phyloP scores from a whole-genome alignment of 2,888 invertebrate genomes.

The Lithosia quadra region DNA sequence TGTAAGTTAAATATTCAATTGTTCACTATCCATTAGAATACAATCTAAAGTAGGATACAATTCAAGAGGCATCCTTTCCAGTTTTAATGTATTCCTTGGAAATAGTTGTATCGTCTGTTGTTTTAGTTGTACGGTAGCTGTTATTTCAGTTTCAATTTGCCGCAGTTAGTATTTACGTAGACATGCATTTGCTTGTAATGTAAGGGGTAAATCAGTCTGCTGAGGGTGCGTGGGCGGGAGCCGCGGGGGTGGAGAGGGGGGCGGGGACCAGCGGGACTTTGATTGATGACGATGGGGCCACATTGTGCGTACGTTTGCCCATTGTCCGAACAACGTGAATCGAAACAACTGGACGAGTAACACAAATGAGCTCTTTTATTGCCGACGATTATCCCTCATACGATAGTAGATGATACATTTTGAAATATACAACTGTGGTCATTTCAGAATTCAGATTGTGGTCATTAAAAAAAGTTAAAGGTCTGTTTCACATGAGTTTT shows the following conservation, averaged over 20 bases:
- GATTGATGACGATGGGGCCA: slow-evolving; percentile 79
- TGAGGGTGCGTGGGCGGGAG: slow-evolving; percentile 60
- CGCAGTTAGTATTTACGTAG: slow-evolving; percentile 48
- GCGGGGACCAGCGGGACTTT: slow-evolving; percentile 60
- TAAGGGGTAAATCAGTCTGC: slow-evolving; percentile 63
- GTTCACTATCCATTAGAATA: not conserved
- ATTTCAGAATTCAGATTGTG: slow-evolving; percentile 2
- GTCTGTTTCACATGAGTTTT: not conserved
- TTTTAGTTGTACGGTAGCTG: slow-evolving; percentile 26
- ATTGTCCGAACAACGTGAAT: slow-evolving; percentile 78
- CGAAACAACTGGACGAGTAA: slow-evolving; percentile 76
- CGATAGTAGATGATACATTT: slow-evolving; percentile 54
- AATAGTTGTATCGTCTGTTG: slow-evolving; percentile 22
- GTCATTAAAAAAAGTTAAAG: not conserved
- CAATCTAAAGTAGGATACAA: not conserved
- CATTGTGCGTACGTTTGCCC: slow-evolving; percentile 73
- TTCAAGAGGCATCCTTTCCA: slow-evolving; percentile 15
- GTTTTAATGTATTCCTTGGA: slow-evolving; percentile 34
- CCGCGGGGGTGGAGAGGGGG: slow-evolving; percentile 24
- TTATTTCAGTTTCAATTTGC: slow-evolving; percentile 49
- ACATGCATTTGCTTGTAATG: slow-evolving; percentile 65
- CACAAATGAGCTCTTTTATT: slow-evolving; percentile 73
- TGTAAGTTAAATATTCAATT: too few relatives aligned
- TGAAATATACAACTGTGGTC: slow-evolving; percentile 29
- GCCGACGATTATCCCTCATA: slow-evolving; percentile 64